phyloP scores from a whole-genome alignment of 2,113 vertebrate species.

The Egretta garzetta region DNA sequence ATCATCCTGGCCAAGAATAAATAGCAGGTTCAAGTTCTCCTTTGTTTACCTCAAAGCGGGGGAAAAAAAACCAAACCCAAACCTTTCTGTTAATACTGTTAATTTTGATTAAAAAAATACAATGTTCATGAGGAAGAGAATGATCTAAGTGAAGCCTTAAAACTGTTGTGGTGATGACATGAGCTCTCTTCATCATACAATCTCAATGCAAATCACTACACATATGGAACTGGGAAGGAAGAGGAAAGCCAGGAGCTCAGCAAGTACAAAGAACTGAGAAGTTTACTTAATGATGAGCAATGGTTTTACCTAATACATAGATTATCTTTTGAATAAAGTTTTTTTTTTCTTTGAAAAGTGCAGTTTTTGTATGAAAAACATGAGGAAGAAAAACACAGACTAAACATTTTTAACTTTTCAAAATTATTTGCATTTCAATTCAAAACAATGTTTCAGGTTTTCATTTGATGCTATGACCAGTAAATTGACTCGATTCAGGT shows the following conservation, averaged over 20 bases:
- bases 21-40: not conserved
- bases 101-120: not conserved
- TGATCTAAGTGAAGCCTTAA: not conserved
- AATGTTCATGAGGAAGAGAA: not conserved
- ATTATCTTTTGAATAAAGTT: not conserved
- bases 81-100: not conserved
- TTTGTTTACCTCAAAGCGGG: not conserved
- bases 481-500: not conserved
- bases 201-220: not conserved
- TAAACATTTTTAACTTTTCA: not conserved
- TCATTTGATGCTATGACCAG: not conserved
- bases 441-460: not conserved
- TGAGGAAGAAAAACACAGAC: not conserved
- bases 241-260: not conserved
- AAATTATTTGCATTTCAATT: not conserved
- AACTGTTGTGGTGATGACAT: not conserved
- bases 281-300: not conserved
- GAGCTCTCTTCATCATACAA: not conserved
- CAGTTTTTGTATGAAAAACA: not conserved
- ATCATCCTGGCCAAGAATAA: not conserved
- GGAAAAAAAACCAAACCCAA: fast-evolving
- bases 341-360: not conserved
- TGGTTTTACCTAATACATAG: not conserved
- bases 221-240: not conserved
- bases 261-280: not conserved